phyloP scores from a whole-genome alignment of 2,797 vertebrate genomes.

The Sebastes paucispinis region DNA sequence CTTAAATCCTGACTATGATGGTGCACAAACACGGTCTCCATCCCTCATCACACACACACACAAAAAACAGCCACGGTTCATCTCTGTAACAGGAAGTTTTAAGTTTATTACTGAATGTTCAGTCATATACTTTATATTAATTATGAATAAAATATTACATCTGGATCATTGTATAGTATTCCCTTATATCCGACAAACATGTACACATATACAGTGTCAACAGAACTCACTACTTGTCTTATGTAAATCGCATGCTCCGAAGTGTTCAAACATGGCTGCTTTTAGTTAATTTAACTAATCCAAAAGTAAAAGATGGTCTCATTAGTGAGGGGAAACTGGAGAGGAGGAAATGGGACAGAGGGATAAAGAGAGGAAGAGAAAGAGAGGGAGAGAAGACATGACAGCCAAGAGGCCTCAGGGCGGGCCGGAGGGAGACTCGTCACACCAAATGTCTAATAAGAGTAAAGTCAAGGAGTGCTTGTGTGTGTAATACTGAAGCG shows the following conservation, averaged over 20 bases:
- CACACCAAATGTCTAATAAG: conserved; percentile 52
- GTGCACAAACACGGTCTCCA: not conserved
- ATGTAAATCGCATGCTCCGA: conserved; percentile 28
- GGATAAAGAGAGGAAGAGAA: not conserved
- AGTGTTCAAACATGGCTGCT: conserved; percentile 31
- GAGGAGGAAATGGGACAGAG: conserved; percentile 44
- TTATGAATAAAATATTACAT: conserved; percentile 77
- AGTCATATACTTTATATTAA: conserved; percentile 71
- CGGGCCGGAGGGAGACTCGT: conserved; percentile 23
- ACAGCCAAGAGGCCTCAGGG: conserved; percentile 50
- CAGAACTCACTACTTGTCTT: conserved; percentile 1
- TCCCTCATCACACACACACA: not conserved
- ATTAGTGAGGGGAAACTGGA: conserved; percentile 14
- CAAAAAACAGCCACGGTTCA: not conserved
- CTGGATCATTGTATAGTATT: conserved; percentile 68
- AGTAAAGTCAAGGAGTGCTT: conserved; percentile 21
- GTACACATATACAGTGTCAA: conserved; percentile 46
- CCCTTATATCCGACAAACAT: conserved; percentile 67
- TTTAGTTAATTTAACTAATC: conserved; percentile 38
- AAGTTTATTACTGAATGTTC: conserved; percentile 62
- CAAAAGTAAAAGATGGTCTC: conserved; percentile 46
- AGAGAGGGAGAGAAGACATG: conserved; percentile 22
- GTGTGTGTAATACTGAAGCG: conserved; percentile 6
- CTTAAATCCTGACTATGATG: not conserved
- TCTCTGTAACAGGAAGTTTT: conserved; percentile 1